Conservation (phyloP, 2,888 invertebrate species). For the Orthosia gothica region DNA sequence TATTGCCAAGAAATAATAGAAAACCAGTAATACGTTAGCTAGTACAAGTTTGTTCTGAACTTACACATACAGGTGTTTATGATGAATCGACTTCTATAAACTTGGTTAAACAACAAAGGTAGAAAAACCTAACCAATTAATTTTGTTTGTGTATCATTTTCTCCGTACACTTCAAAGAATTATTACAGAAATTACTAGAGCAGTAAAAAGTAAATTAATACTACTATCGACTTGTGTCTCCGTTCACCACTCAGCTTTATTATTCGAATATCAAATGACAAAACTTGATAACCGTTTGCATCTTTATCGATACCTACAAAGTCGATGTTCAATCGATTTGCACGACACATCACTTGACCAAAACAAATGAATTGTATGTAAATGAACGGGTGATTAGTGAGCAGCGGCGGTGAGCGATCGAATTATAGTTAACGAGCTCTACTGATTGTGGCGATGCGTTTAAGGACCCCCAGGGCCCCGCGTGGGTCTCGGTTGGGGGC, state of each 20-base stretch:
- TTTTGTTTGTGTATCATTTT: neutral
- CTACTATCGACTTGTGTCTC: neutral
- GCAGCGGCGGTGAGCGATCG: conserved; percentile 79
- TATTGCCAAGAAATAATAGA: conserved; percentile 18
- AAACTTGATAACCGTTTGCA: neutral
- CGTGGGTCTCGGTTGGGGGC: neutral
- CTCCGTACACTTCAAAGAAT: neutral
- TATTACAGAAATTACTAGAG: neutral
- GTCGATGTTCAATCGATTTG: conserved; percentile 7
- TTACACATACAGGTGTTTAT: conserved; percentile 47
- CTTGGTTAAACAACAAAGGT: conserved; percentile 13
- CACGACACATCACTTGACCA: conserved; percentile 55
- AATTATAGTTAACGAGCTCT: conserved; percentile 81
- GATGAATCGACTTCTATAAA: conserved; percentile 54
- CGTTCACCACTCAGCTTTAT: conserved; percentile 2
- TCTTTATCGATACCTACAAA: neutral
- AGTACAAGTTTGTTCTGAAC: conserved; percentile 36
- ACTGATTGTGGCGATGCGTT: conserved; percentile 73
- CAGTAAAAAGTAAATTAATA: neutral
- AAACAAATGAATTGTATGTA: conserved; percentile 83
- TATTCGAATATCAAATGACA: neutral
- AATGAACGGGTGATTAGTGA: conserved; percentile 76
- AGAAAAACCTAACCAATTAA: neutral
- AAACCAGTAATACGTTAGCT: conserved; percentile 5
- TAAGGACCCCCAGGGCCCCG: conserved; percentile 45